phyloP scores from a whole-genome alignment of 2,113 vertebrate genomes.

The Proterorhinus semilunaris region DNA sequence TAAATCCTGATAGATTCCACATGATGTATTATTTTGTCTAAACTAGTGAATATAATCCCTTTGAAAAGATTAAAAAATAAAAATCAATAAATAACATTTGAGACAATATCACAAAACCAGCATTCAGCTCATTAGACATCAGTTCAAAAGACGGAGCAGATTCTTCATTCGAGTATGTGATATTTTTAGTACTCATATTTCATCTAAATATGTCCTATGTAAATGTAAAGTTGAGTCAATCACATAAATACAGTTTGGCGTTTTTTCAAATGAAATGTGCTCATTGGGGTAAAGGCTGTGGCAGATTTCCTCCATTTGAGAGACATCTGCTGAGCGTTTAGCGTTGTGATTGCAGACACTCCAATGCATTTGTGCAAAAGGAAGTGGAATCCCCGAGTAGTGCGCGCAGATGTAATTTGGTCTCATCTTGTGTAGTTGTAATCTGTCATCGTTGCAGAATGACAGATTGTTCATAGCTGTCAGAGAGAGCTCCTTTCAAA shows the following conservation, averaged over 20 bases:
- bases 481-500: conserved; percentile 3
- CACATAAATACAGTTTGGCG: background rate
- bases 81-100: background rate
- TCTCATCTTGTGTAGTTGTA: conserved; percentile 3
- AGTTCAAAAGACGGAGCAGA: background rate
- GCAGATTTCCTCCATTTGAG: conserved; percentile 21
- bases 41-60: too few species aligned
- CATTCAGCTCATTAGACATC: background rate
- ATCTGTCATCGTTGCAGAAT: conserved; percentile 18
- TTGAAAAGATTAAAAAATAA: too few species aligned
- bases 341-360: conserved; percentile 19
- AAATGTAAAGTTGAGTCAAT: conserved; percentile 6
- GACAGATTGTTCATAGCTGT: background rate
- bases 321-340: conserved; percentile 29
- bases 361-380: conserved; percentile 14
- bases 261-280: conserved; percentile 1
- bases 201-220: background rate
- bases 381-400: conserved; percentile 9
- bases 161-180: background rate
- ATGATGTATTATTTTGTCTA: too few species aligned
- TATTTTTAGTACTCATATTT: background rate
- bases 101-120: background rate
- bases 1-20: too few species aligned
- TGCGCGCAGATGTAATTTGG: conserved; percentile 13
- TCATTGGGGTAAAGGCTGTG: conserved; percentile 6